Percentiles rank a stretch among this genome's conserved stretches.
Conservation (phyloP, 2,888 invertebrate genomes). For the Netelia melanura region DNA sequence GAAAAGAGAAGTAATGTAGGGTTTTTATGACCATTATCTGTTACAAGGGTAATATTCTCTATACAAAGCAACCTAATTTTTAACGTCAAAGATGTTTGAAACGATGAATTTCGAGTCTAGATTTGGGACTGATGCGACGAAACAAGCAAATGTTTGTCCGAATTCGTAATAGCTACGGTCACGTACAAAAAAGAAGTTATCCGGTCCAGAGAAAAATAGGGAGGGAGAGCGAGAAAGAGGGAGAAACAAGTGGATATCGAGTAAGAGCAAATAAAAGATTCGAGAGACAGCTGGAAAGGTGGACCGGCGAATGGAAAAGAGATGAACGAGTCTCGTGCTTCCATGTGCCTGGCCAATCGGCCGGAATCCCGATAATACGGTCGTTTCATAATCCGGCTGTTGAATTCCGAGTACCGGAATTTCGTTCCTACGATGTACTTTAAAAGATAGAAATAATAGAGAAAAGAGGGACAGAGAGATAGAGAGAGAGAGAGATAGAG, state of each 20-base stretch:
- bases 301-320: conserved; percentile 38
- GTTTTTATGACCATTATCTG: no score
- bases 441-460: neutral
- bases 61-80: no score
- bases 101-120: no score
- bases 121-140: no score
- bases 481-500: no score
- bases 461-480: neutral
- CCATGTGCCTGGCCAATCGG: conserved; percentile 39
- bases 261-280: conserved; percentile 50
- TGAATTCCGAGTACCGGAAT: conserved; percentile 56
- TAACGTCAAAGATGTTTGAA: no score
- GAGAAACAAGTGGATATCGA: conserved; percentile 20
- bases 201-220: neutral
- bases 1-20: no score
- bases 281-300: conserved; percentile 43
- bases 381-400: conserved; percentile 74
- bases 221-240: neutral
- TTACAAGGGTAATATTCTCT: no score
- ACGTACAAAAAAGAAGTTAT: no score
- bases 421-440: conserved; percentile 43
- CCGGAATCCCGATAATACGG: conserved; percentile 74
- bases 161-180: no score
- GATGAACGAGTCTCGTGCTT: conserved; percentile 41
- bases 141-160: no score